A percentile compares a stretch with the other conserved stretches of the same genome.
phyloP scores from a whole-genome alignment of 2,888 invertebrate genomes.

The Lithophane ornitopus region DNA sequence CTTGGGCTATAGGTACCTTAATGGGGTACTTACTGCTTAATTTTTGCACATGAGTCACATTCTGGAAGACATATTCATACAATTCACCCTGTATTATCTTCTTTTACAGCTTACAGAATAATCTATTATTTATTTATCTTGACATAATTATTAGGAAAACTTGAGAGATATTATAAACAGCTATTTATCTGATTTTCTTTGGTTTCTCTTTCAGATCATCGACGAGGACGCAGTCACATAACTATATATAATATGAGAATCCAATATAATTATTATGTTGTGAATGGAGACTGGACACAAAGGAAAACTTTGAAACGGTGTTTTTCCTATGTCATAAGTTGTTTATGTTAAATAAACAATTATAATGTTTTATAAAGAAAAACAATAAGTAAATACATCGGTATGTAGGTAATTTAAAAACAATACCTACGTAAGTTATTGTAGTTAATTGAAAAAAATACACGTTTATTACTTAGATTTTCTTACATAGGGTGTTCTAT shows the following conservation, averaged over 20 bases:
- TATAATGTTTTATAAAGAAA: constrained; percentile 4
- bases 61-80: background rate
- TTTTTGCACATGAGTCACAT: background rate
- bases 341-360: constrained; percentile 1
- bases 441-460: background rate
- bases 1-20: too few relatives aligned
- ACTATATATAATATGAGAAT: too few relatives aligned
- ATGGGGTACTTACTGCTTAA: background rate
- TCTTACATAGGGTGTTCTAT: background rate
- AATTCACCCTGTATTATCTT: background rate
- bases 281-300: background rate
- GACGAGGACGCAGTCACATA: background rate
- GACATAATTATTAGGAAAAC: background rate
- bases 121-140: background rate
- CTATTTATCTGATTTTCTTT: background rate
- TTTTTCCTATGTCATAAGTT: constrained; percentile 21
- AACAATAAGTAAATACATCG: background rate
- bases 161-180: background rate
- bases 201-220: background rate
- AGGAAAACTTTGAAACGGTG: constrained; percentile 21
- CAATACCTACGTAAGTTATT: background rate
- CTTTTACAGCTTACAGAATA: background rate
- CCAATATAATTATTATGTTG: background rate
- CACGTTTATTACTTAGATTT: background rate
- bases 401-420: background rate